A percentile compares a stretch with the other conserved stretches of the same genome.
Conservation (phyloP, 1,140 invertebrate genomes). For the Babylonia areolata region DNA sequence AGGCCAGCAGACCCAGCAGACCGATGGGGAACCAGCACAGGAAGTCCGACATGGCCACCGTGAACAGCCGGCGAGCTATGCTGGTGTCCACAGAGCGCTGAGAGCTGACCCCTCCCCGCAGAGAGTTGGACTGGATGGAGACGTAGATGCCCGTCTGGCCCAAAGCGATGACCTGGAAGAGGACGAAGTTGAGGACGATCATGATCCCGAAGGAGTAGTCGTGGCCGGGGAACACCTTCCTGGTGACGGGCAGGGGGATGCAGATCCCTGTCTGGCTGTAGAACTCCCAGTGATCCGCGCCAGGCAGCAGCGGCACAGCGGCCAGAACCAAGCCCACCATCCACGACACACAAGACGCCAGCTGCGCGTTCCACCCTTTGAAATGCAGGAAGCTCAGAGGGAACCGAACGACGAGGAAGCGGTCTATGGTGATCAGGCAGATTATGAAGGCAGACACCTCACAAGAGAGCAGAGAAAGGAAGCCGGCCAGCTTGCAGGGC, state of each 20-base stretch:
- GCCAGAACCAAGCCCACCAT: constrained; percentile 37
- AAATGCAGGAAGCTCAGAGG: constrained; percentile 50
- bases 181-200: constrained; percentile 46
- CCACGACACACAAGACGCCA: constrained; percentile 22
- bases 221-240: constrained; percentile 33
- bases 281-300: constrained; percentile 36
- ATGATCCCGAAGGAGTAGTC: constrained; percentile 50
- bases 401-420: constrained; percentile 58
- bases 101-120: not conserved
- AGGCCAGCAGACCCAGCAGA: constrained; percentile 40
- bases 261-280: constrained; percentile 51
- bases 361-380: constrained; percentile 25
- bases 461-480: constrained; percentile 57
- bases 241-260: constrained; percentile 48
- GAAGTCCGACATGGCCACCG: constrained; percentile 43
- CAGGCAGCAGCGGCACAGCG: constrained; percentile 32
- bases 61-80: constrained; percentile 43
- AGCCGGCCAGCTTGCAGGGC: constrained; percentile 58
- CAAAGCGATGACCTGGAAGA: constrained; percentile 45
- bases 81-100: constrained; percentile 29
- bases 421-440: constrained; percentile 46
- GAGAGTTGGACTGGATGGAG: not conserved
- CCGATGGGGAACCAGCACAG: constrained; percentile 39
- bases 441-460: constrained; percentile 61
- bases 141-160: constrained; percentile 50